These are phyloP conservation scores for Donacobius atricapilla DNA, from an alignment of 2,113 vertebrate genomes.

Conservation along the genomic window DNA sequence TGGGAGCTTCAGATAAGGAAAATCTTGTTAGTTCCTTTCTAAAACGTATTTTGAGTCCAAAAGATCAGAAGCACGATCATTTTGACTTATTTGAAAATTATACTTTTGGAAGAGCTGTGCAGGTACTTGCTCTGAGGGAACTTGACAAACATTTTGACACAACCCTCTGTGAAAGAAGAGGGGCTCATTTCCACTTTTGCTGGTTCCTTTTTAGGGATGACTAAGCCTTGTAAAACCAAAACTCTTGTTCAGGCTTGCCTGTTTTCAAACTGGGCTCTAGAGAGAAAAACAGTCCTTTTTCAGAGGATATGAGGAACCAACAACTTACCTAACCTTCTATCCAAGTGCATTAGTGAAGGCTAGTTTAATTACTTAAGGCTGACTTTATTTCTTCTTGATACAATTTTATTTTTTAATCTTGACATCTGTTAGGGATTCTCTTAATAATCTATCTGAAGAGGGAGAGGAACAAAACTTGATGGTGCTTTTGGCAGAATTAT, in stretches of 20 bases:
- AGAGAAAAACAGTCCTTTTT: background rate
- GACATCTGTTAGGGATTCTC: background rate
- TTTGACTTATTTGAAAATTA: background rate
- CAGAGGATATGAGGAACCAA: background rate
- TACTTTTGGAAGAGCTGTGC: background rate
- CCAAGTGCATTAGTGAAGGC: background rate
- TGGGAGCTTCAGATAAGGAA: background rate
- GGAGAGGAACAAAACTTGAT: background rate
- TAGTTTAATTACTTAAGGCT: background rate
- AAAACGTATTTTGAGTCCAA: background rate
- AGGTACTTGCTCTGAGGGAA: background rate
- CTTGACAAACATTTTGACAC: background rate
- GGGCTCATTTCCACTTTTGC: background rate
- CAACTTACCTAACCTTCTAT: background rate
- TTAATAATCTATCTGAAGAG: background rate
- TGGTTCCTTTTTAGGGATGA: background rate
- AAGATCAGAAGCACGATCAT: background rate
- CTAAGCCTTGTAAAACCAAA: background rate
- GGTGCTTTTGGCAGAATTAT: background rate
- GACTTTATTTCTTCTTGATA: background rate
- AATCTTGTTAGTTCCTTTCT: background rate
- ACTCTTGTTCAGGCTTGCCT: background rate
- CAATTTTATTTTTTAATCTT: background rate
- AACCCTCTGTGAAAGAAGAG: background rate
- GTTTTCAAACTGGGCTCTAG: background rate